These are phyloP conservation scores for Euproctis similis DNA, from an alignment of 2,888 invertebrate genomes.

Conservation along the genomic window DNA sequence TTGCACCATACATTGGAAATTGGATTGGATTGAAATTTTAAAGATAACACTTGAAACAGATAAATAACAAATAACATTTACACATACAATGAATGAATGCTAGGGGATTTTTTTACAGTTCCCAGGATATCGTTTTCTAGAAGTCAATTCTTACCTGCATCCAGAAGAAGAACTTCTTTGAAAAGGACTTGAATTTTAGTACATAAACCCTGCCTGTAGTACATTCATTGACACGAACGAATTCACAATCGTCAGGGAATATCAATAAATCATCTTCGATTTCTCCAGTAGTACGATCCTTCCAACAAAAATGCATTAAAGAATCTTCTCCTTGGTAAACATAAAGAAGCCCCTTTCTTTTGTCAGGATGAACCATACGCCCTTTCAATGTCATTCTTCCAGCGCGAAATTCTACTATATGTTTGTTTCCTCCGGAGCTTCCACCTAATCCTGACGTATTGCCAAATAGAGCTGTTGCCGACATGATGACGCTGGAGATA, in stretches of 20 bases:
- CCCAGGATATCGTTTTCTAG: too few relatives aligned
- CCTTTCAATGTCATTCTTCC: constrained; percentile 97
- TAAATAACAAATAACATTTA: neutral
- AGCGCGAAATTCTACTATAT: constrained; percentile 95
- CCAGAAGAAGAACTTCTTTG: constrained; percentile 97
- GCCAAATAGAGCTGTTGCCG: constrained; percentile 84
- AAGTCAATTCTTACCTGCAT: constrained; percentile 82
- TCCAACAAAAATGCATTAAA: constrained; percentile 99
- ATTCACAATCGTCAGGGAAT: constrained; percentile 99
- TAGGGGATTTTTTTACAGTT: too few relatives aligned
- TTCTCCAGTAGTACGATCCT: constrained; percentile 93
- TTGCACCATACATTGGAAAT: too few relatives aligned
- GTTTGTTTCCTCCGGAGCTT: constrained; percentile 88
- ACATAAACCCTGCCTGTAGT: constrained; percentile 97
- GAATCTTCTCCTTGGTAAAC: constrained; percentile 98
- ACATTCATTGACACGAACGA: constrained; percentile 94
- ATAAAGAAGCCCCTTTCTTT: constrained; percentile 95
- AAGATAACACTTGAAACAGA: neutral
- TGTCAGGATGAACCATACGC: constrained; percentile 95
- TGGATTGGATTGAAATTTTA: too few relatives aligned
- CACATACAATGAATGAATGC: too few relatives aligned
- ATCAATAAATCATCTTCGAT: constrained; percentile 98
- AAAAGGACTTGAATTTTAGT: constrained; percentile 95
- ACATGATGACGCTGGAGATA: constrained; percentile 55
- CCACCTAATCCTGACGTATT: constrained; percentile 84